Evolutionary conservation across 2,888 invertebrate species (phyloP), one percentile per base, ranked within the genome.

Genomic region (Sinodicranocentrus sp.): DNA sequence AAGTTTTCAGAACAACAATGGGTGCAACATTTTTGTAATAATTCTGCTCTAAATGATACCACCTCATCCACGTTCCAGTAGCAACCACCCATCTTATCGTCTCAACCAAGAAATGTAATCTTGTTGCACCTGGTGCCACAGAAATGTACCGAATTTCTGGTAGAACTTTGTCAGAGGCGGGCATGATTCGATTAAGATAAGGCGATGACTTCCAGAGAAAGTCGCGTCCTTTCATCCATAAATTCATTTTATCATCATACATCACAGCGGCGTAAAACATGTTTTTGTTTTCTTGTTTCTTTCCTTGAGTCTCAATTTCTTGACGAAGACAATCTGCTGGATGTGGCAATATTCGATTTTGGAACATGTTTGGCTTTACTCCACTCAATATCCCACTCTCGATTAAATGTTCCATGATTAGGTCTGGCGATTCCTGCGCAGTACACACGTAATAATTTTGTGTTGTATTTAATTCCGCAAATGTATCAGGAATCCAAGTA

Each of bases 1-100:
- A 8, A n/a, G 59, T 48, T 15, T 75, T 59, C 0, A 6, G 43
- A 0, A 59, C 79, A 23, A 79, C 6, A 17, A 63, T 15, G 0
- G 84, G 84, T 23, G 79, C 84, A 19, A 84, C 75, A 70, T 59
- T 68, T 61, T 28, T 63, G 52, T 73, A 79, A 28, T 84, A 84
- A 44, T 84, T 79, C 17, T 75, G 44, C 43, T 84, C 84, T 13
- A 84, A 43, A 6, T 79, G n/a, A 23, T 79, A 61, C 84, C 84
- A 84, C 33, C 78, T 57, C 63, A 79, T 57, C 75, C 75, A 79
- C 25, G 65, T 63, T 21, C 84, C 84, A 3, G 57, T 23, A 17
- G 79, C 70, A 43, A 84, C 72, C 8, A 39, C 67, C 23, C 65
- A 17, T 70, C 75, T 43, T 10, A 84, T 43, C 0, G 79, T 68